Conservation (phyloP, 2,113 vertebrate genomes). For the Strix aluco region DNA sequence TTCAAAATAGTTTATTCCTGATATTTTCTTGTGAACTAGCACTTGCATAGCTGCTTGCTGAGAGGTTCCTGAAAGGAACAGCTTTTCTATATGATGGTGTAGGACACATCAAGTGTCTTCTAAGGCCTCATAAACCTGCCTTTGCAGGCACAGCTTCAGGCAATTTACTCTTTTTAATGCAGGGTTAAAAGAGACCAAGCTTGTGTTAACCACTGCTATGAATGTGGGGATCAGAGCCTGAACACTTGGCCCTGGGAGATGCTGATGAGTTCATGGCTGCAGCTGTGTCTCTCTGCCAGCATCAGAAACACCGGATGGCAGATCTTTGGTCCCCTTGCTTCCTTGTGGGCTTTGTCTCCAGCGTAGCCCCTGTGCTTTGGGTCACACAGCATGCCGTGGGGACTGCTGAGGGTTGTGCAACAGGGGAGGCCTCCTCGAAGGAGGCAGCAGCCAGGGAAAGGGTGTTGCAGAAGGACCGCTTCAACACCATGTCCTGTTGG, state of each 20-base stretch:
- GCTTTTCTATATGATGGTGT: background rate
- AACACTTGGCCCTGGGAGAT: background rate
- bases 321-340: background rate
- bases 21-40: background rate
- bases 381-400: background rate
- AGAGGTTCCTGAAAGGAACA: background rate
- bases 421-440: background rate
- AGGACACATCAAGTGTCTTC: background rate
- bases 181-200: background rate
- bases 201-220: background rate
- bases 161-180: background rate
- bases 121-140: background rate
- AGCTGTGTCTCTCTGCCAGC: background rate
- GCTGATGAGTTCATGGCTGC: background rate
- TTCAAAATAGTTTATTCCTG: background rate
- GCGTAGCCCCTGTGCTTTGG: background rate
- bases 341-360: background rate
- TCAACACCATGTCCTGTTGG: accelerated
- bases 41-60: background rate
- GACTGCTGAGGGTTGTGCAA: background rate
- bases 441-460: background rate
- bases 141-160: background rate
- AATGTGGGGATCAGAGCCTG: background rate
- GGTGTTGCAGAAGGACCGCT: background rate
- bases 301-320: no score